These are phyloP conservation scores for Pempheris klunzingeri DNA, from an alignment of 2,797 vertebrate species.

Conservation along the genomic window DNA sequence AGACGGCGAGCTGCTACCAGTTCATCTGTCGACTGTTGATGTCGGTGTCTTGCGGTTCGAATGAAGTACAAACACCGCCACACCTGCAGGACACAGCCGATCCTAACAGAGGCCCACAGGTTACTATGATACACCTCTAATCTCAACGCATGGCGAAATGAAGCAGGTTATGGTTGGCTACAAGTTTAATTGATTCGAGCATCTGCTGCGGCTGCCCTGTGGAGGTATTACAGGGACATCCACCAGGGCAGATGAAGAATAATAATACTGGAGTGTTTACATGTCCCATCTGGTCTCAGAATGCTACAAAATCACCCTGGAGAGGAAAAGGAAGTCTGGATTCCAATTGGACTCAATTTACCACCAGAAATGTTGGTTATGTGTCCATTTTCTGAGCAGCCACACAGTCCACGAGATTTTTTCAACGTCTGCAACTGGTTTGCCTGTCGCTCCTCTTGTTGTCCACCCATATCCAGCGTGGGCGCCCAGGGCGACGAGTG, in stretches of 20 bases:
- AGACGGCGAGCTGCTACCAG: no score
- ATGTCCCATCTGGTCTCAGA: constrained; percentile 14
- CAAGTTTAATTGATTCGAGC: constrained; percentile 14
- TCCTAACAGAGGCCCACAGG: no score
- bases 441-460: constrained; percentile 20
- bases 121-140: no score
- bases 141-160: no score
- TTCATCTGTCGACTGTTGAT: no score
- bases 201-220: constrained; percentile 8
- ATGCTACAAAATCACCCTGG: background rate
- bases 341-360: constrained; percentile 1
- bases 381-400: background rate
- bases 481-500: background rate
- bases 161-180: background rate
- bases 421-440: background rate
- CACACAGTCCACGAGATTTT: background rate
- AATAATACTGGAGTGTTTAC: constrained; percentile 23
- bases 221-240: background rate
- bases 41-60: no score
- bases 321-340: background rate
- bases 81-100: no score
- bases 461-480: constrained; percentile 20
- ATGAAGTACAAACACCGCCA: no score
- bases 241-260: background rate
- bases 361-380: background rate